phyloP scores from a whole-genome alignment of 1,140 invertebrate species.

The Bradynema listronoti region DNA sequence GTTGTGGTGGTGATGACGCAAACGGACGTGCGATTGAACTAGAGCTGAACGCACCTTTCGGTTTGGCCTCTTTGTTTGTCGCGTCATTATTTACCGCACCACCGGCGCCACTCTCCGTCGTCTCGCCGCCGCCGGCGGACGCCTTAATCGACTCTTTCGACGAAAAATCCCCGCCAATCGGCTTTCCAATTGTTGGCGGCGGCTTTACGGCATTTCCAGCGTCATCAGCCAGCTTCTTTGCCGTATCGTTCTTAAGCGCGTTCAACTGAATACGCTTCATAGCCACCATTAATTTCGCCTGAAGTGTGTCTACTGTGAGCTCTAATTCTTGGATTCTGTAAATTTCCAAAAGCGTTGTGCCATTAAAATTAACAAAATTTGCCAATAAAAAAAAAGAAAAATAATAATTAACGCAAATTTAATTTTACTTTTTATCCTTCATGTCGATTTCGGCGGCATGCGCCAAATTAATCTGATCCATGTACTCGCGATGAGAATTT shows the following conservation, averaged over 20 bases:
- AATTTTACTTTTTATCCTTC: slow-evolving; percentile 31
- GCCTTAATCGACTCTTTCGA: background rate
- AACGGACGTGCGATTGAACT: background rate
- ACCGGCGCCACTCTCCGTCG: background rate
- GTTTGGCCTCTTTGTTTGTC: background rate
- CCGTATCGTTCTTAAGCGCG: slow-evolving; percentile 18
- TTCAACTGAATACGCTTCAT: slow-evolving; percentile 20
- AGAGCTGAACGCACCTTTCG: background rate
- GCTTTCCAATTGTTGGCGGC: background rate
- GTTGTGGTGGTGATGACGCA: too few species aligned
- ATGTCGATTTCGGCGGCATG: slow-evolving; percentile 33
- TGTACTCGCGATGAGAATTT: slow-evolving; percentile 27
- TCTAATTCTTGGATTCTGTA: slow-evolving; percentile 38
- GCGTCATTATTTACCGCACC: background rate
- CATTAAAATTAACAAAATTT: background rate
- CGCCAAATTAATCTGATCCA: slow-evolving; percentile 27
- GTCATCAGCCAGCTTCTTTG: background rate
- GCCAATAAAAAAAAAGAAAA: background rate
- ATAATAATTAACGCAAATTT: too few species aligned
- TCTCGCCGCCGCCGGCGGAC: too few species aligned
- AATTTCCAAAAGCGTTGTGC: background rate
- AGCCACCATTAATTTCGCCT: slow-evolving; percentile 19
- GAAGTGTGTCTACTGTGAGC: slow-evolving; percentile 20
- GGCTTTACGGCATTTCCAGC: background rate
- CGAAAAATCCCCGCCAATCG: background rate